Percentiles rank a stretch among this genome's conserved stretches.
phyloP scores from a whole-genome alignment of 2,797 vertebrate species.

The Smutsia temminckii region DNA sequence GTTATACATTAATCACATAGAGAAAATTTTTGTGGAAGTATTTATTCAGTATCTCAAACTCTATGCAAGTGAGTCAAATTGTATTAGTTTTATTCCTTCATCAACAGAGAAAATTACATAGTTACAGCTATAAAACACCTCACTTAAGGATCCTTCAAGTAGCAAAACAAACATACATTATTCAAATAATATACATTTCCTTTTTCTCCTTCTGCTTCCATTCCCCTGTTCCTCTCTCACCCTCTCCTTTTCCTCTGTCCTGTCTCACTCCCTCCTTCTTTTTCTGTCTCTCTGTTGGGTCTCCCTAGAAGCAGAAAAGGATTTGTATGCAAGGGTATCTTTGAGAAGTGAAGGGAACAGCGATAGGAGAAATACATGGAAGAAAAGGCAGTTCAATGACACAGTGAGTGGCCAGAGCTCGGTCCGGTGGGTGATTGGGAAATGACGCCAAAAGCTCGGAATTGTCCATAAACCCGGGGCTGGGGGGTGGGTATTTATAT shows the following conservation, averaged over 20 bases:
- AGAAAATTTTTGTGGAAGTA: neutral
- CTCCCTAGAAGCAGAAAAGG: neutral
- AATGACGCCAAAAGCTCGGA: neutral
- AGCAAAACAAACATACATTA: neutral
- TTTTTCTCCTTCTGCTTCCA: neutral
- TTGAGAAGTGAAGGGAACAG: neutral
- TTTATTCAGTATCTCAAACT: neutral
- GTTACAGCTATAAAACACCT: neutral
- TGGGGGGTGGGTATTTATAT: neutral
- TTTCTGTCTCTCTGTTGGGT: neutral
- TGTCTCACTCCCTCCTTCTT: too few relatives aligned
- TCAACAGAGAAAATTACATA: neutral
- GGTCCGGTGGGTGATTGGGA: neutral
- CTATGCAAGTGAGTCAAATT: neutral
- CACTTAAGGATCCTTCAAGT: neutral
- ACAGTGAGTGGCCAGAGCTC: neutral
- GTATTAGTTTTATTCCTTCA: neutral
- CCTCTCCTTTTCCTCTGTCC: accelerated
- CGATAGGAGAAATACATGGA: neutral
- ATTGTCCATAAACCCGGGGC: neutral
- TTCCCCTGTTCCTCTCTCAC: too few relatives aligned
- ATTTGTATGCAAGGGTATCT: neutral
- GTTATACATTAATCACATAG: neutral
- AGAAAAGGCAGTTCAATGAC: neutral
- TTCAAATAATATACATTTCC: neutral